Conservation (phyloP, 2,888 invertebrate genomes). For the Euzophera pinguis region DNA sequence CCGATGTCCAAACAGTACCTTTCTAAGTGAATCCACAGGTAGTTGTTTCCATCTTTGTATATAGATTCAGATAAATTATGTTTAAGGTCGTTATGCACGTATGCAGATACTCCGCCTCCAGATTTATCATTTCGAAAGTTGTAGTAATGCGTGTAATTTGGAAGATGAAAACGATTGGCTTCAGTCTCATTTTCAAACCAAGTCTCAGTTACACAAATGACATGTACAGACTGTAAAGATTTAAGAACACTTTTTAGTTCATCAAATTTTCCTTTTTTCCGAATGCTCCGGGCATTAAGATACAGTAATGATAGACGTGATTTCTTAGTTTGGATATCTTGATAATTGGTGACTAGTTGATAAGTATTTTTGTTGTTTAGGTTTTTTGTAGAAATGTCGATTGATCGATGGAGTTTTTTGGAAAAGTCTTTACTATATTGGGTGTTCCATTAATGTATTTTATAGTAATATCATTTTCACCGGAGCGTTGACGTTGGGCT, state of each 20-base stretch:
- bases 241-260: not conserved
- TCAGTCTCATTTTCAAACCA: not conserved
- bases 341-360: not conserved
- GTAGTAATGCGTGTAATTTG: not conserved
- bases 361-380: not conserved
- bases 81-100: no score
- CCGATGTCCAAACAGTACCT: not conserved
- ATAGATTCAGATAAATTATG: not conserved
- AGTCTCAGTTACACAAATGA: not conserved
- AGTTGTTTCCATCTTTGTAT: not conserved
- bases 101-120: no score
- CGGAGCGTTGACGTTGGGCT: not conserved
- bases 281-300: not conserved
- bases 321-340: not conserved
- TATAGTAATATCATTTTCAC: not conserved
- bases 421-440: not conserved
- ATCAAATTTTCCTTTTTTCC: not conserved
- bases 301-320: not conserved
- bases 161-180: not conserved
- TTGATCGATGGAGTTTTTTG: slow-evolving; percentile 6
- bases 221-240: not conserved
- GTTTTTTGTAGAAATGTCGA: no score
- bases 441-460: slow-evolving; percentile 12
- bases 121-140: no score
- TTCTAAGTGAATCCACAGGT: not conserved